Evolutionary conservation across 2,113 vertebrate species (phyloP).

Genomic region (Podarcis muralis): DNA sequence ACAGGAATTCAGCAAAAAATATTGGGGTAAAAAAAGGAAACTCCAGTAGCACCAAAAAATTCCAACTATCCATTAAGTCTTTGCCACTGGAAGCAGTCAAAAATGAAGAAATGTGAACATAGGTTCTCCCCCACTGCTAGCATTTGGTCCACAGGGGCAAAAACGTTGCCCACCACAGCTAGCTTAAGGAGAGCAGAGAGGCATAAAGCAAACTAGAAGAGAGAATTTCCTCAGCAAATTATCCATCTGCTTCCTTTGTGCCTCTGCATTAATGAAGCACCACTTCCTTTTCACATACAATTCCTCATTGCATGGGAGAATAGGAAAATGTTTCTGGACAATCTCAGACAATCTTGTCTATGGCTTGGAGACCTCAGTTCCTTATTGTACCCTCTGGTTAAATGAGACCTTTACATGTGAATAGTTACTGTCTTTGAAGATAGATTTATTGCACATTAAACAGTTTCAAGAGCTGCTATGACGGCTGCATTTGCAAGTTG

Average conservation of each 20-base stretch:
- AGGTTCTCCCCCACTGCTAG: too few relatives aligned
- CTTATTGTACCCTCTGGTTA: neutral
- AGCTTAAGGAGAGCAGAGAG: neutral
- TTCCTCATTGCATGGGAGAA: neutral
- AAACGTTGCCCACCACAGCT: too few relatives aligned
- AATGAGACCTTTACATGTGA: neutral
- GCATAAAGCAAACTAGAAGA: neutral
- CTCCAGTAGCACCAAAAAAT: neutral
- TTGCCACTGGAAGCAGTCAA: slow-evolving; percentile 47
- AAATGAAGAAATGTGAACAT: slow-evolving; percentile 18
- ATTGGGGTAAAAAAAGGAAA: neutral
- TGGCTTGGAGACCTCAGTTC: neutral
- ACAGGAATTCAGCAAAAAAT: neutral
- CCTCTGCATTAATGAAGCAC: neutral
- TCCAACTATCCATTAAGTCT: slow-evolving; percentile 41
- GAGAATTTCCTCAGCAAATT: neutral
- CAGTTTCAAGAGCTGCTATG: neutral
- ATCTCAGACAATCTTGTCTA: neutral
- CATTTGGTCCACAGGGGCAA: too few relatives aligned
- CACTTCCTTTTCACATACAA: neutral
- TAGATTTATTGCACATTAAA: neutral
- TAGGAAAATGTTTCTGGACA: neutral
- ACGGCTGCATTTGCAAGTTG: neutral
- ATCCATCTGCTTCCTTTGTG: neutral
- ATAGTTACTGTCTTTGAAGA: neutral